phyloP scores from a whole-genome alignment of 2,797 vertebrate genomes.

The Sebastes umbrosus region DNA sequence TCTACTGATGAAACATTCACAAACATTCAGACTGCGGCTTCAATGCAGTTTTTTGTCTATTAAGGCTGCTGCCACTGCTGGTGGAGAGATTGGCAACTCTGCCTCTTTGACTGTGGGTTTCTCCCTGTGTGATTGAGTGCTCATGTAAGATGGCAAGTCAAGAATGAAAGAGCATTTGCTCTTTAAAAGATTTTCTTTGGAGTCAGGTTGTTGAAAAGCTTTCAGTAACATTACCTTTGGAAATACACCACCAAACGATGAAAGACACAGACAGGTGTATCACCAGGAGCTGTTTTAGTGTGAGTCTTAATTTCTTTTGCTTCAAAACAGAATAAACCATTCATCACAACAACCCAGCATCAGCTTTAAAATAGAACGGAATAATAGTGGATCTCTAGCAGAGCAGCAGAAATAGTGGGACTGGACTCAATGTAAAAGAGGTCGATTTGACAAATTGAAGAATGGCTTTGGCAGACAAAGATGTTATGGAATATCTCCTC shows the following conservation, averaged over 20 bases:
- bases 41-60: slow-evolving; percentile 21
- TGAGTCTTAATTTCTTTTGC: not conserved
- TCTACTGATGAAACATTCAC: slow-evolving; percentile 58
- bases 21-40: slow-evolving; percentile 41
- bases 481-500: slow-evolving; percentile 25
- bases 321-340: not conserved
- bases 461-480: slow-evolving; percentile 28
- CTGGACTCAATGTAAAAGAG: not conserved
- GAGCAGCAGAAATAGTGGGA: not conserved
- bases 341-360: slow-evolving; percentile 24
- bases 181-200: slow-evolving; percentile 39
- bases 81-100: slow-evolving; percentile 32
- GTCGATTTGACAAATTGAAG: slow-evolving; percentile 42
- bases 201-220: slow-evolving; percentile 29
- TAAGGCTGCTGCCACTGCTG: slow-evolving; percentile 22
- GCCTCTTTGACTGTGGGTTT: slow-evolving; percentile 42
- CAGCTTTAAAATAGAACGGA: not conserved
- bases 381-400: slow-evolving; percentile 7
- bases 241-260: not conserved
- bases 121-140: slow-evolving; percentile 38
- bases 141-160: slow-evolving; percentile 37
- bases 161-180: slow-evolving; percentile 30
- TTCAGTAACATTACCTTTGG: slow-evolving; percentile 30
- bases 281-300: not conserved
- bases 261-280: not conserved